Base-by-base conservation (phyloP, 2,797 vertebrate genomes). In the Anas bernieri region DNA sequence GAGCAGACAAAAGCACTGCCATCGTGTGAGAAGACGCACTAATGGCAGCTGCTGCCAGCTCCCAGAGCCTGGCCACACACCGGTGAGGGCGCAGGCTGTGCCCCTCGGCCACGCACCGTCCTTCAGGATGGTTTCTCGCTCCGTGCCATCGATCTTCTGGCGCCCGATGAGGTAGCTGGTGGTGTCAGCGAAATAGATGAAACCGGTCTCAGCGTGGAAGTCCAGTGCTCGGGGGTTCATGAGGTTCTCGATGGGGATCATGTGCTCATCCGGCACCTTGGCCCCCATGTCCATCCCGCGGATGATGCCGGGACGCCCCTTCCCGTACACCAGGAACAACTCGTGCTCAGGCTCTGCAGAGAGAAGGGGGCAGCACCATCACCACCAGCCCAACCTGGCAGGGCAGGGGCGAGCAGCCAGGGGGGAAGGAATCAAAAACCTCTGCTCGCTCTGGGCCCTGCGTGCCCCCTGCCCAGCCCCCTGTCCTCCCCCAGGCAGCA, bases 241-340 rank as follows among this genome's bases (percentile, higher is more conserved):
- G 50, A 99, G 98, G 98, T 99, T 99, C 98, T 99, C 99, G 2
- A 99, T 99, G 93, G 99, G 99, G 92, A 99, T 99, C 98, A 99
- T 99, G 97, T 99, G 99, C 93, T 99, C 99, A 0, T 99, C 99
- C 0, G 99, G 99, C 43, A 99, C 99, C 91, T 98, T 99, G 72
- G 98, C 98, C 0, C 98, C 99, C 98, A 99, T 98, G 95, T 99
- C 99, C 99, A 99, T 99, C 35, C 99, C 99, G 0, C 99, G 98
- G 96, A 99, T 99, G 96, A 99, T 99, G 73, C 99, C 99, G 0
- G 99, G 99, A 4, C 99, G 99, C 26, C 99, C 99, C 76, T 99
- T 99, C 64, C 99, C 99, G 0, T 99, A 99, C 66, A 99, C 98
- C 81, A 99, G 98, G 97, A 99, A 99, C 63, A 99, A 95, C 97